Evolutionary conservation across 1,140 invertebrate genomes (phyloP).

Genomic region (Drosophila carrolli): DNA sequence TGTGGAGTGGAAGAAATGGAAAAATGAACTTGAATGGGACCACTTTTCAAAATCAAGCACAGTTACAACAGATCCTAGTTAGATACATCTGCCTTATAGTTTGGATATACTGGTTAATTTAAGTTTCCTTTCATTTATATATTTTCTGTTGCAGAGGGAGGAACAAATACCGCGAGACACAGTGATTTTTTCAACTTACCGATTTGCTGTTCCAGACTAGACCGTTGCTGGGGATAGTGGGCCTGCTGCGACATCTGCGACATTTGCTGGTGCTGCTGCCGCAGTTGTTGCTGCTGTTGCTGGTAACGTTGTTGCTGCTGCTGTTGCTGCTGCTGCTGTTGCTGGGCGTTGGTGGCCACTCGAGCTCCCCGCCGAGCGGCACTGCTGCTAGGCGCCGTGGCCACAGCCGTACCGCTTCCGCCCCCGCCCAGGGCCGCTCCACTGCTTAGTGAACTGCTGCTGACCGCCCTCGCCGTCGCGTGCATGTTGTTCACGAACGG

Average conservation of each 20-base stretch:
- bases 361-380: slow-evolving; percentile 52
- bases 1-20: too few relatives aligned
- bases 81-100: too few relatives aligned
- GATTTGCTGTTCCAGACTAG: slow-evolving; percentile 54
- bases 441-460: slow-evolving; percentile 62
- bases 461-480: slow-evolving; percentile 70
- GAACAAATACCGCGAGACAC: too few relatives aligned
- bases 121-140: too few relatives aligned
- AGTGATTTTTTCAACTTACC: background rate
- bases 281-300: slow-evolving; percentile 67
- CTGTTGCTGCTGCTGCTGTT: slow-evolving; percentile 58
- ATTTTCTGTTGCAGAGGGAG: too few relatives aligned
- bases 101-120: too few relatives aligned
- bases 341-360: slow-evolving; percentile 48
- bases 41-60: too few relatives aligned
- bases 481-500: slow-evolving; percentile 90
- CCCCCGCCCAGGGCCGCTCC: slow-evolving; percentile 59
- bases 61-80: too few relatives aligned
- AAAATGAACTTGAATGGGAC: too few relatives aligned
- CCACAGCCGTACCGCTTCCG: slow-evolving; percentile 37
- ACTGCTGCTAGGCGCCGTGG: slow-evolving; percentile 60
- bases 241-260: slow-evolving; percentile 84
- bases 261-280: slow-evolving; percentile 82
- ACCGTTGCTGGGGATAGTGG: slow-evolving; percentile 76
- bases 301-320: slow-evolving; percentile 55